These are phyloP conservation scores for Grallaria varia DNA, from an alignment of 2,113 vertebrate genomes.

Conservation along the genomic window DNA sequence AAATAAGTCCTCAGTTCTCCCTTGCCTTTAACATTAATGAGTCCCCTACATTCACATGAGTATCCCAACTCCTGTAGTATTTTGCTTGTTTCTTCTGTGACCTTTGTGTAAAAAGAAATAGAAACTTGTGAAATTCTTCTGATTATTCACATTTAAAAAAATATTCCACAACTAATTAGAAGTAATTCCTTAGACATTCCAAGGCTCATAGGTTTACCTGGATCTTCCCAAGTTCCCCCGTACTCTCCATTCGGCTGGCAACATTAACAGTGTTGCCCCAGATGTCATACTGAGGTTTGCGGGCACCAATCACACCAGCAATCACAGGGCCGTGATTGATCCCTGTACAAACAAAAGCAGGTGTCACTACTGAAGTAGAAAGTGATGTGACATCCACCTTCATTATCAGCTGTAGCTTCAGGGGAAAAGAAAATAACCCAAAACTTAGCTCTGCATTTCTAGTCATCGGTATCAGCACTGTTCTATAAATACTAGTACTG, in stretches of 20 bases:
- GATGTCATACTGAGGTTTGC: constrained; percentile 97
- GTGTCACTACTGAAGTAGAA: not conserved
- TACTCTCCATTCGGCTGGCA: constrained; percentile 96
- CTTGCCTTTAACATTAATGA: constrained; percentile 96
- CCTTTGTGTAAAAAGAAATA: constrained; percentile 73
- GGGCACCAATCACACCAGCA: constrained; percentile 96
- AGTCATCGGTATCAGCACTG: not conserved
- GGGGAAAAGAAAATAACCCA: not conserved
- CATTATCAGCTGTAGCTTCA: not conserved
- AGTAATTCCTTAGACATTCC: not conserved
- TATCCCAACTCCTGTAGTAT: constrained; percentile 89
- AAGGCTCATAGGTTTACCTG: constrained; percentile 76
- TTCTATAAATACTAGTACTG: not conserved
- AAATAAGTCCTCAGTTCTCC: constrained; percentile 96
- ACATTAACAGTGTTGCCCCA: constrained; percentile 99
- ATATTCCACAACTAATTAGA: not conserved
- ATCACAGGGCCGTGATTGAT: constrained; percentile 97
- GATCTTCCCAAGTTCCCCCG: constrained; percentile 93
- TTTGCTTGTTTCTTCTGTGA: constrained; percentile 89
- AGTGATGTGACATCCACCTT: not conserved
- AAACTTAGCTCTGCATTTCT: not conserved
- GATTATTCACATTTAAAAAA: not conserved
- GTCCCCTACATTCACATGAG: constrained; percentile 91
- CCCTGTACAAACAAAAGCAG: constrained; percentile 69
- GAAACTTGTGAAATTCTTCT: not conserved